Base-by-base conservation (phyloP, 2,797 vertebrate genomes). In the Anguilla obscura region DNA sequence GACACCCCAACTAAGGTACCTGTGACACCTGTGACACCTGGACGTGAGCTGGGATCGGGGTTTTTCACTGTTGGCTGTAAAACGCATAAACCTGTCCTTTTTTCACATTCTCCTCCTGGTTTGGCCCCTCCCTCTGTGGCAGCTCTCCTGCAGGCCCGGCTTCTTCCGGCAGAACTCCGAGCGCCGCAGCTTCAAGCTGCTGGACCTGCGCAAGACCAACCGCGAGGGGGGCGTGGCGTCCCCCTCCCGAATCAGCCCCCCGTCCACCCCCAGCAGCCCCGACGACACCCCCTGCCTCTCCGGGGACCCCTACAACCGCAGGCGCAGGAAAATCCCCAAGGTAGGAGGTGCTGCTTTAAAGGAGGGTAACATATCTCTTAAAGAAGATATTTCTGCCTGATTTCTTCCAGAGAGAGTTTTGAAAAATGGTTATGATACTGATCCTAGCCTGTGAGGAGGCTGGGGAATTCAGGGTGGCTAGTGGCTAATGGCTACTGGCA, bases 251-350 rank as follows among this genome's bases (percentile, higher is more conserved):
- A 94, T 96, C 94, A 99, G 98, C 90, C 98, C 98, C 30, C 98
- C 98, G 0, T 99, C 98, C 0, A 99, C 98, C 0, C 98, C 98
- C 87, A 99, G 98, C 96, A 99, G 98, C 91, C 98, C 98, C 0
- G 98, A 99, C 0, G 98, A 99, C 93, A 98, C 97, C 52, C 97
- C 97, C 85, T 97, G 97, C 93, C 97, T 97, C 90, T 96, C 98
- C 0, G 97, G 98, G 90, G 98, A 99, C 93, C 95, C 96, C 1
- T 98, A 97, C 92, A 98, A 98, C 88, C 97, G 98, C 89, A 97
- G 96, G 84, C 96, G 96, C 91, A 97, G 96, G 94, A 99, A 98
- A 95, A 98, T 98, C 93, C 97, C 98, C 84, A 99, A 97, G 97
- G 98, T 99, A 93, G n/a, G 27, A 45, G 7, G 7, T 52, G 50